Evolutionary conservation across 2,113 vertebrate genomes (phyloP).

Genomic region (Festucalex cinctus): DNA sequence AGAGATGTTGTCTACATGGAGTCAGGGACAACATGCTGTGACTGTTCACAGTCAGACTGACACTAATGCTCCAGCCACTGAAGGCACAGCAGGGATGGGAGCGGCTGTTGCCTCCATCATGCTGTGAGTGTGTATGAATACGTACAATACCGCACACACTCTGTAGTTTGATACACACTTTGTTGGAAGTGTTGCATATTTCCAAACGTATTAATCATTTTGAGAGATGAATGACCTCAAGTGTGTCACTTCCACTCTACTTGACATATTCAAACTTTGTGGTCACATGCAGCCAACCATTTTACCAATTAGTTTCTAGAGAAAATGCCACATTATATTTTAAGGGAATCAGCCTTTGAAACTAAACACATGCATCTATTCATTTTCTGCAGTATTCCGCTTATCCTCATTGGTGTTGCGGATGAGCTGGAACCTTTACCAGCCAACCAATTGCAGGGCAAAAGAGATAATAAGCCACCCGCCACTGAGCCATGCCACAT

Average conservation of each 20-base stretch:
- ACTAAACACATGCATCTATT: too few relatives aligned
- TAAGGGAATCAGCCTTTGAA: not conserved
- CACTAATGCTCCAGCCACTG: conserved; percentile 40
- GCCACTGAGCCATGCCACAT: too few relatives aligned
- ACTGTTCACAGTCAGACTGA: conserved; percentile 35
- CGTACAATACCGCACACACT: conserved; percentile 9
- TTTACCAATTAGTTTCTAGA: not conserved
- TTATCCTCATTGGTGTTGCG: too few relatives aligned
- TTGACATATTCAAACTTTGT: not conserved
- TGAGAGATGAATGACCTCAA: not conserved
- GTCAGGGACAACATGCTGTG: conserved; percentile 45
- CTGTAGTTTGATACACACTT: not conserved
- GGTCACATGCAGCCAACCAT: not conserved
- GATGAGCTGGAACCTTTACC: too few relatives aligned
- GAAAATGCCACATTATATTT: not conserved
- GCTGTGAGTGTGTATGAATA: conserved; percentile 4
- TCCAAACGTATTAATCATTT: not conserved
- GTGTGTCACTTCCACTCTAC: not conserved
- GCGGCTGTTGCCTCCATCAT: conserved; percentile 23
- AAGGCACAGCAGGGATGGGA: conserved; percentile 31
- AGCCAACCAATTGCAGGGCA: too few relatives aligned
- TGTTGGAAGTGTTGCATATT: not conserved
- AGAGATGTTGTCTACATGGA: conserved; percentile 33
- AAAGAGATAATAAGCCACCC: too few relatives aligned
- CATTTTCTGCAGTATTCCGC: too few relatives aligned